Evolutionary conservation across 2,888 invertebrate species (phyloP).

Genomic region (Ichneumoninae sp.): DNA sequence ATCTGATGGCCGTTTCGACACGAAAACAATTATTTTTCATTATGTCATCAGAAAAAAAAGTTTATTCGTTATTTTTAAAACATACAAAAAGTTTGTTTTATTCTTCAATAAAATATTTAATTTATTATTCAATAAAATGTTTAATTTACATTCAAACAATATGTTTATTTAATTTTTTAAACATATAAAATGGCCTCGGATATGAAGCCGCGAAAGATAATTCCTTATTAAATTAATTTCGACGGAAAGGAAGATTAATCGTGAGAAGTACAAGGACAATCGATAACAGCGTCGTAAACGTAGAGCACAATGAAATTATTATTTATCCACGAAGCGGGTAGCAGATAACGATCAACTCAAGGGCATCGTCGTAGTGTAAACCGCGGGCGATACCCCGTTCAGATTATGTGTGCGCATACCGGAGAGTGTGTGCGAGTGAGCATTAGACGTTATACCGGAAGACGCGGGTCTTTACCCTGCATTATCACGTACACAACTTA

Average conservation of each 20-base stretch:
- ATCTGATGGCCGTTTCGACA: too few species aligned
- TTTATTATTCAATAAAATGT: too few species aligned
- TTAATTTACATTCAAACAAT: too few species aligned
- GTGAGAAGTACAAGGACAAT: neutral
- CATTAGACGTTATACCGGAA: constrained; percentile 7
- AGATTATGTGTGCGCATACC: constrained; percentile 67
- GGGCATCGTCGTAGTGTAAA: constrained; percentile 70
- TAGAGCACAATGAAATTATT: constrained; percentile 74
- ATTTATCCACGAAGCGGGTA: constrained; percentile 58
- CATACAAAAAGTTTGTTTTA: too few species aligned
- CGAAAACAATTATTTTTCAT: neutral
- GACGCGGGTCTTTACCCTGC: constrained; percentile 34
- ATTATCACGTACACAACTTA: constrained; percentile 28
- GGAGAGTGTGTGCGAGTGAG: constrained; percentile 8
- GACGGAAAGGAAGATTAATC: constrained; percentile 14
- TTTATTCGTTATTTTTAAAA: too few species aligned
- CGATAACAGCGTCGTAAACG: neutral
- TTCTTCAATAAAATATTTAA: too few species aligned
- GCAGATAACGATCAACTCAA: constrained; percentile 75
- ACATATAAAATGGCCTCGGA: neutral
- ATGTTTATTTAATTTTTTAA: neutral
- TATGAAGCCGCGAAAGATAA: neutral
- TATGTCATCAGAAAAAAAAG: too few species aligned
- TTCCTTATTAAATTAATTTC: neutral
- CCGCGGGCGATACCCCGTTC: constrained; percentile 68